A percentile compares a stretch with the other conserved stretches of the same genome.
Conservation (phyloP, 1,140 invertebrate genomes). For the Pygmarrhopalites habei region DNA sequence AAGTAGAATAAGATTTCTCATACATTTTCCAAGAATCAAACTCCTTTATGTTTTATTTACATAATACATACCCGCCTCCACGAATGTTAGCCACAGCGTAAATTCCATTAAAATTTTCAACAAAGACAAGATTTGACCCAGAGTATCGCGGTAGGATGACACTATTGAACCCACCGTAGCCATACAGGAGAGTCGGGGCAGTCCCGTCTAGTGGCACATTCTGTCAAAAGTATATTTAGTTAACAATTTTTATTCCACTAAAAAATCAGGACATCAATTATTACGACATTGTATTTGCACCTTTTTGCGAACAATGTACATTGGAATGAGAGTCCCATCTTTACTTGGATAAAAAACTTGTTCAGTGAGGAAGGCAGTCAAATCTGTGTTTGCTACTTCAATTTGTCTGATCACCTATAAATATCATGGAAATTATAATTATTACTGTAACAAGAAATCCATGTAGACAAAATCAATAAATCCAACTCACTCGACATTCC, state of each 20-base stretch:
- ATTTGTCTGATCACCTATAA: slow-evolving; percentile 72
- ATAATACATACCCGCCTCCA: slow-evolving; percentile 77
- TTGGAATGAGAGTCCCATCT: slow-evolving; percentile 91
- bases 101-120: slow-evolving; percentile 81
- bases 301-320: slow-evolving; percentile 88
- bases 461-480: too few relatives aligned
- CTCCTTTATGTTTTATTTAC: too few relatives aligned
- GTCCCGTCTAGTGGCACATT: slow-evolving; percentile 46
- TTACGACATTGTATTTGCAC: slow-evolving; percentile 43
- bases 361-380: slow-evolving; percentile 67
- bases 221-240: neutral
- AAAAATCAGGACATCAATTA: neutral
- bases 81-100: slow-evolving; percentile 91
- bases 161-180: slow-evolving; percentile 95
- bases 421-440: too few relatives aligned
- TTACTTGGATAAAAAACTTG: slow-evolving; percentile 92
- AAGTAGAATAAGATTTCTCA: slow-evolving; percentile 1
- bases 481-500: too few relatives aligned
- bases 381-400: slow-evolving; percentile 73
- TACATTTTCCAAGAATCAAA: too few relatives aligned
- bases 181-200: slow-evolving; percentile 78
- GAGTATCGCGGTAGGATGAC: slow-evolving; percentile 77
- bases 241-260: too few relatives aligned
- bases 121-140: slow-evolving; percentile 72
- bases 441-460: neutral